Evolutionary conservation across 2,797 vertebrate species (phyloP), one percentile per base, ranked within the genome.

Genomic region (Melopsittacus undulatus): DNA sequence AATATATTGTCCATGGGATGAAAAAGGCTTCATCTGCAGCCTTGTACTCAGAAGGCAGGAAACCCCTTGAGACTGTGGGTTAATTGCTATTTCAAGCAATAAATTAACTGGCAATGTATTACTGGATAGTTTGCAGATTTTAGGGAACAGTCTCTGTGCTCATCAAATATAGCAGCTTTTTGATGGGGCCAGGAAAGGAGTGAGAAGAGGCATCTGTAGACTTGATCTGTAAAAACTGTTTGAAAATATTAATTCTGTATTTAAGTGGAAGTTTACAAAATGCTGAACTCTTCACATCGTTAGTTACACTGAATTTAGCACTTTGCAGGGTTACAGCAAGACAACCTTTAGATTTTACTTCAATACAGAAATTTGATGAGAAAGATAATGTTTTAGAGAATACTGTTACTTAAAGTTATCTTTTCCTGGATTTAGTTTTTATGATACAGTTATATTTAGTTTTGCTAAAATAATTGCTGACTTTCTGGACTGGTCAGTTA

Each of bases 401-500:
- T 67, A 61, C 23, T 0, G 1, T 45, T 72, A 27, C 45, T 83
- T 91, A 38, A 83, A 86, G 40, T 87, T 66, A 36, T 23, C 17
- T 75, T 48, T 30, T 68, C 94, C 56, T 78, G 73, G 24, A 51
- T 67, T 95, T 78, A 48, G 19, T 83, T 93, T 96, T 95, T 68
- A 66, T 89, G 45, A 83, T 69, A 80, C 2, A 20, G 61, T 81
- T 93, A 34, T 74, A 46, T 74, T 70, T 81, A 78, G 43, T 93
- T 83, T 90, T 92, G 88, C 76, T 52, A 78, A 56, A 76, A 63
- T 89, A 88, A 66, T 79, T 74, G 54, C 42, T 84, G 61, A 48
- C 32, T 96, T 91, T 90, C 59, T 94, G 90, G 85, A 93, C 69
- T 87, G 75, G 81, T 90, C 86, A 94, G 52, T 94, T 90, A 95